Evolutionary conservation across 2,797 vertebrate genomes (phyloP).

Genomic region (Danionella dracula): DNA sequence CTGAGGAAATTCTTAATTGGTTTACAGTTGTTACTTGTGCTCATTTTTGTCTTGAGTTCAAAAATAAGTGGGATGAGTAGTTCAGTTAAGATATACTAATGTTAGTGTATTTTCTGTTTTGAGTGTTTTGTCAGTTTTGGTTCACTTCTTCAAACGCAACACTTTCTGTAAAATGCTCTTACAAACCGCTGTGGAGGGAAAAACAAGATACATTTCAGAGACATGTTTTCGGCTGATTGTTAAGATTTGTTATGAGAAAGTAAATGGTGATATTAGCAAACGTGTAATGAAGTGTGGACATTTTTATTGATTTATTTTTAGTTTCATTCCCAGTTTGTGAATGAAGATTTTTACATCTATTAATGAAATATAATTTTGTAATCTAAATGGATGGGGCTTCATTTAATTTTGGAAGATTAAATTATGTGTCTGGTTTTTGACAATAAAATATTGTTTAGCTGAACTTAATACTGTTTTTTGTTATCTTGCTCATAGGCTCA

Average conservation of each 20-base stretch:
- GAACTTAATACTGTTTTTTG: constrained; percentile 12
- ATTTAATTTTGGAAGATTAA: constrained; percentile 41
- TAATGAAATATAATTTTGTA: constrained; percentile 35
- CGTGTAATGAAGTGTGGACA: background rate
- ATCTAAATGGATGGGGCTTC: constrained; percentile 44
- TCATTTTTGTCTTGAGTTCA: background rate
- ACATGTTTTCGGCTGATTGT: background rate
- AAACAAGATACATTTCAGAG: background rate
- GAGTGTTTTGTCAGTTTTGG: background rate
- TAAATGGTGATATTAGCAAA: constrained; percentile 6
- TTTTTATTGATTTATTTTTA: constrained; percentile 26
- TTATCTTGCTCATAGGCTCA: background rate
- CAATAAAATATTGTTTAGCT: constrained; percentile 47
- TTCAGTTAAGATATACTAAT: background rate
- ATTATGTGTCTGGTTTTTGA: constrained; percentile 45
- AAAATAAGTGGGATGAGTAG: background rate
- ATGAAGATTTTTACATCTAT: constrained; percentile 41
- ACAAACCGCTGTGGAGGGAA: background rate
- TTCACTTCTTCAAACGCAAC: background rate
- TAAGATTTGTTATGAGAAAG: background rate
- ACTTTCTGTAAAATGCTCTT: background rate
- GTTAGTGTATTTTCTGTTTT: background rate
- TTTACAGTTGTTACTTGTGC: background rate
- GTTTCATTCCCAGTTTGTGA: constrained; percentile 38
- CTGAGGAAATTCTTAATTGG: background rate